Conservation (phyloP, 2,113 vertebrate species). For the Zootoca vivipara region DNA sequence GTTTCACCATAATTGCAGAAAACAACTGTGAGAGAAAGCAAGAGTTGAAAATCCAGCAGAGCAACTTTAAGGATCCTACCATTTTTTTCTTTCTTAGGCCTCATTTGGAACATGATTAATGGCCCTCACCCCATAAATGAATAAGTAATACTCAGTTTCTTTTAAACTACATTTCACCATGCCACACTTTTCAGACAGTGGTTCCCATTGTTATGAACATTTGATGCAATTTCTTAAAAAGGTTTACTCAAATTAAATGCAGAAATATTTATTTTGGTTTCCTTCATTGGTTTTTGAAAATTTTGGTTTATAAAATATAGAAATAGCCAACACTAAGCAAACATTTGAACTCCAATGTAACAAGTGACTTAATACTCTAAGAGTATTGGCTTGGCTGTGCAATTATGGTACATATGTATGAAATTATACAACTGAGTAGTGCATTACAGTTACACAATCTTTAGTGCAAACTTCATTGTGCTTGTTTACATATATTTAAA, state of each 20-base stretch:
- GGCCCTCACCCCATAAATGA: too few relatives aligned
- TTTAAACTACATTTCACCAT: not conserved
- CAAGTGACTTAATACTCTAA: conserved; percentile 70
- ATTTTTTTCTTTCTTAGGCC: not conserved
- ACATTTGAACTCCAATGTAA: conserved; percentile 77
- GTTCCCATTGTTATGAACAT: not conserved
- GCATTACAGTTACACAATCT: conserved; percentile 77
- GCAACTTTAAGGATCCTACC: too few relatives aligned
- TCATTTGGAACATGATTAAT: not conserved
- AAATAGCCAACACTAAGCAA: conserved; percentile 82
- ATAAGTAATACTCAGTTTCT: not conserved
- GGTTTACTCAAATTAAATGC: conserved; percentile 71
- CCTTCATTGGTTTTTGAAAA: conserved; percentile 83
- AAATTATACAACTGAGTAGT: conserved; percentile 78
- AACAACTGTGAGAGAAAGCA: not conserved
- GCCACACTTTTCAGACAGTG: not conserved
- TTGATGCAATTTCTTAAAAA: conserved; percentile 36
- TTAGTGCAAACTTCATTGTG: conserved; percentile 79
- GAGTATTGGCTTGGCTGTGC: conserved; percentile 69
- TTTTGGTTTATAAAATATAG: conserved; percentile 87
- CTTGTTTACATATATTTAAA: conserved; percentile 69
- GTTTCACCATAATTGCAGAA: not conserved
- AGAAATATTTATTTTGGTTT: conserved; percentile 87
- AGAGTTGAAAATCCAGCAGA: not conserved
- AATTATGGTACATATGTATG: conserved; percentile 67